Base-by-base conservation (phyloP, 2,888 invertebrate genomes). In the Cyrtodaria siliqua region DNA sequence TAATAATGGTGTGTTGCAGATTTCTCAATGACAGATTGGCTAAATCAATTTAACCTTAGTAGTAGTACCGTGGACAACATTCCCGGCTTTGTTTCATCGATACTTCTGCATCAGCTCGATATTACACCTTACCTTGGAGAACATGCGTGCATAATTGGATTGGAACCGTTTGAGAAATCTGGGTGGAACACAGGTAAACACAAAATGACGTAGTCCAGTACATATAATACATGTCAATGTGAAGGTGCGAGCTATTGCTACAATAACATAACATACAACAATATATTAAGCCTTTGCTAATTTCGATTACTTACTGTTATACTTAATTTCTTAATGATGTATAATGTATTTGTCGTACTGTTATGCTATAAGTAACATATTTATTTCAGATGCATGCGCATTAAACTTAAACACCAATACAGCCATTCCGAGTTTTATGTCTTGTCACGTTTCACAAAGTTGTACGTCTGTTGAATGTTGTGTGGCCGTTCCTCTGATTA, bases 381-480 rank as follows among this genome's bases (percentile, higher is more conserved):
- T n/a, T 33, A 33, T 33, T 61, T 27, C 57, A 74, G 74, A 52
- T 38, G 61, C 53, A 16, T 79, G 79, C 40, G 29, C 57, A 0
- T 42, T 66, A 8, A n/a, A 61, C 2, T 53, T 73, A 6, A 42
- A 23, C 1, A 38, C 59, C 12, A 61, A 68, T 2, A 53, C 64
- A 3, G 24, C 33, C 1, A 23, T 76, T 2, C 78, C 78, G 4
- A 47, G 59, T 44, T 29, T 62, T n/a, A 38, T 83, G 49, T 57
- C 67, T 12, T 82, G 84, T 44, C 18, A 61, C 14, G 24, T 80
- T 23, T 44, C 71, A 4, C 23, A 49, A 2, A 56, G 23, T 9
- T 87, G 87, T 64, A 75, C 83, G n/a, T 64, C 64, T 12, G 53
- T 84, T 4, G 42, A 70, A 16, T 87, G 86, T 47, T 86, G 86